Evolutionary conservation across 2,888 invertebrate genomes (phyloP), one percentile per base, ranked within the genome.

Genomic region (Acrobasis repandana): DNA sequence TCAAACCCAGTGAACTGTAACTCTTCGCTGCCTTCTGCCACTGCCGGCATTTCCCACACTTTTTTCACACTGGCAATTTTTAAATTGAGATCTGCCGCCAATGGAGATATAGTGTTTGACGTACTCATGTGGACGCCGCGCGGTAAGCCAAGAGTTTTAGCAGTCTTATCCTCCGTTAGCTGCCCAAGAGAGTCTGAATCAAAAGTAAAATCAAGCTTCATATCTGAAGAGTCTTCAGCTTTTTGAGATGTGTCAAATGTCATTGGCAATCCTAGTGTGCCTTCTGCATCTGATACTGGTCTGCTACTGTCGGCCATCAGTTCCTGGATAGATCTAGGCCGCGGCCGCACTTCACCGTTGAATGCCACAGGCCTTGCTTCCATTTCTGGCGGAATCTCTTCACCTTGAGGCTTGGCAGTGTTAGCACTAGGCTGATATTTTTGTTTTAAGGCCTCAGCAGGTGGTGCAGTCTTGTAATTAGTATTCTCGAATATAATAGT

Each of bases 31-130:
- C 79, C 93, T 74, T 95, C 95, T 18, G 94, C 94, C 16, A 94
- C 95, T 0, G 95, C 94, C 15, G 95, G 94, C 95, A 95, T 95
- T 77, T 97, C 97, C 97, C 97, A 97, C 16, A 96, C 96, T 75
- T 96, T 97, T 86, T 98, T 98, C 51, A 98, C 98, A 67, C 97
- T 97, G 46, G 97, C 97, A 73, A 98, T 98, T 92, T 98, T 98
- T 90, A 97, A 94, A 90, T 97, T 97, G 69, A 98, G 94, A 86
- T 98, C 98, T 47, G 97, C 97, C 47, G 97, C 96, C 67, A 96
- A 95, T 16, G 95, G 95, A 11, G 96, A 96, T 71, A 96, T 96
- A 10, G 95, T 95, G 72, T 94, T 96, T 60, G 95, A 95, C 28
- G 93, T 94, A 54, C 94, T 94, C 76, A 93, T 93, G 66, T 90